A percentile compares a stretch with the other conserved stretches of the same genome.
These are phyloP conservation scores for Mus pahari DNA, from an alignment of 2,113 vertebrate genomes.

Conservation along the genomic window DNA sequence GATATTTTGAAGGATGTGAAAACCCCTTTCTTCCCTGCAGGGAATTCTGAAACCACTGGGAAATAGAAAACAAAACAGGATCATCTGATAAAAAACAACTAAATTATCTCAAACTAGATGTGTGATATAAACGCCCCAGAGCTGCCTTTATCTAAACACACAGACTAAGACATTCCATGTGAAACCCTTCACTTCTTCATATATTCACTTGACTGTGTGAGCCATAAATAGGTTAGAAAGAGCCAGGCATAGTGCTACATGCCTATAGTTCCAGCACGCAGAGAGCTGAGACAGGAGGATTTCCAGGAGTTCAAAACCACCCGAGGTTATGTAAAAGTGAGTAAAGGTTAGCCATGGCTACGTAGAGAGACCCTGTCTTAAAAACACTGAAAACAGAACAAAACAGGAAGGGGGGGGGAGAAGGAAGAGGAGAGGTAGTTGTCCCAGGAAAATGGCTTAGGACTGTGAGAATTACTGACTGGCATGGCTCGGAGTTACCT, in stretches of 20 bases:
- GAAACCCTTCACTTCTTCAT: conserved; percentile 6
- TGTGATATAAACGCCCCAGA: conserved; percentile 27
- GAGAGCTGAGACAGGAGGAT: neutral
- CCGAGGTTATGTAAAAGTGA: neutral
- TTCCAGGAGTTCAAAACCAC: neutral
- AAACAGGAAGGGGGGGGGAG: neutral
- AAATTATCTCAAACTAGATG: conserved; percentile 59
- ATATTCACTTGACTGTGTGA: neutral
- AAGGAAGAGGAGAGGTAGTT: neutral
- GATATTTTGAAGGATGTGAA: conserved; percentile 59
- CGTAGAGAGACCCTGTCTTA: neutral
- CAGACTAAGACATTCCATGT: conserved; percentile 48
- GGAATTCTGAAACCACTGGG: conserved; percentile 55
- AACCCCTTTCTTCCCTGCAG: conserved; percentile 63
- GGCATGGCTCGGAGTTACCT: neutral
- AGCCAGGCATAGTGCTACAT: neutral
- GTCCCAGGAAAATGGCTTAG: conserved; percentile 29
- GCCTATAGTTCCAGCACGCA: neutral
- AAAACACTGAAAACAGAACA: neutral
- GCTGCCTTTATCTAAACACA: neutral
- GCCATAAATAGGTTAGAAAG: conserved; percentile 16
- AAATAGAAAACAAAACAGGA: conserved; percentile 60
- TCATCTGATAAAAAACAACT: conserved; percentile 60
- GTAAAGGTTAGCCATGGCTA: neutral
- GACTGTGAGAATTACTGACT: neutral